Evolutionary conservation across 2,797 vertebrate genomes (phyloP).

Genomic region (Xiphorhynchus erythropygius): DNA sequence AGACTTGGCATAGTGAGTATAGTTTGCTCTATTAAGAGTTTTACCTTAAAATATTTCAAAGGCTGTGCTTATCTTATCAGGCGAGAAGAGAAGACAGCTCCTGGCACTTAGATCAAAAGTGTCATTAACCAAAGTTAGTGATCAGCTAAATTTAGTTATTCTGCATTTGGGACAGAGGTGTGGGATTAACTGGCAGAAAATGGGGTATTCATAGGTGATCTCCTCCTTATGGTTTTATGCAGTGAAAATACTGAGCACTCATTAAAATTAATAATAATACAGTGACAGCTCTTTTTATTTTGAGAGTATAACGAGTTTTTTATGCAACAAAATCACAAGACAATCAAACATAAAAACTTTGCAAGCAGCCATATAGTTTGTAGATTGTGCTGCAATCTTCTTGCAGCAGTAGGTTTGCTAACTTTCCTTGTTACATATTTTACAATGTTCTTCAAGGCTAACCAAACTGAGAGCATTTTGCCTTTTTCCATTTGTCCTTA

Average conservation of each 20-base stretch:
- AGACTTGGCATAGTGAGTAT: background rate
- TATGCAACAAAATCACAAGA: background rate
- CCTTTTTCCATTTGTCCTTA: background rate
- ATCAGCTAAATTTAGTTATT: background rate
- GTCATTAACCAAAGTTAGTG: background rate
- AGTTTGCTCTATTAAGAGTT: background rate
- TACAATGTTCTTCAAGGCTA: background rate
- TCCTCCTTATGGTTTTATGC: background rate
- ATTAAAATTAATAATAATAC: background rate
- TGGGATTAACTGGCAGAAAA: background rate
- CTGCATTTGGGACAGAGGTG: background rate
- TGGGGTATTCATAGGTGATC: background rate
- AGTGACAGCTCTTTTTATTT: background rate
- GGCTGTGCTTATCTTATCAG: background rate
- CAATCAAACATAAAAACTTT: background rate
- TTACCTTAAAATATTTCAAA: background rate
- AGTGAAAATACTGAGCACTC: background rate
- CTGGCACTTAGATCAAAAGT: background rate
- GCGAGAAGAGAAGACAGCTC: background rate
- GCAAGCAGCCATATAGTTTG: background rate
- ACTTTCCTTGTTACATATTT: background rate
- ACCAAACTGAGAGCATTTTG: slow-evolving; percentile 1
- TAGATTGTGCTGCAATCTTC: background rate
- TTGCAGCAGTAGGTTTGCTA: background rate
- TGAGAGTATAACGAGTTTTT: background rate